Evolutionary conservation across 2,888 invertebrate genomes (phyloP).

Genomic region (Brenthis daphne): DNA sequence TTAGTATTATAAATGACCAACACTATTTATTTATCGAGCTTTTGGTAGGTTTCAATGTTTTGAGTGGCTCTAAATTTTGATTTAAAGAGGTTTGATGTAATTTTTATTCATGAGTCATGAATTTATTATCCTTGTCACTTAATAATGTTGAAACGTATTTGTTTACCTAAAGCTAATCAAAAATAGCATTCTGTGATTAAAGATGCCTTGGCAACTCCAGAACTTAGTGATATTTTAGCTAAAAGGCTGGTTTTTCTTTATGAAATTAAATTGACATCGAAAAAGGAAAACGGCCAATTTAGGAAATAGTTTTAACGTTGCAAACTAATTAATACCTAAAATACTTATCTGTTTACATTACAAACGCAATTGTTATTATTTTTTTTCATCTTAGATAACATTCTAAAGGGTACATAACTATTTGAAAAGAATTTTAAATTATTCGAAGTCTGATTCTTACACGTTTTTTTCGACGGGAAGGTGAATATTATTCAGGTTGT

Average conservation of each 20-base stretch:
- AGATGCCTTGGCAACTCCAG: slow-evolving; percentile 67
- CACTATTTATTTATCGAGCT: slow-evolving; percentile 44
- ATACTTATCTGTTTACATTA: background rate
- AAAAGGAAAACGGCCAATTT: slow-evolving; percentile 44
- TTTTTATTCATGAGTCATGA: slow-evolving; percentile 29
- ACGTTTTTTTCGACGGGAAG: slow-evolving; percentile 3
- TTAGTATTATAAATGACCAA: slow-evolving; percentile 51
- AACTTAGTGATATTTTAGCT: slow-evolving; percentile 56
- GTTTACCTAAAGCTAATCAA: slow-evolving; percentile 44
- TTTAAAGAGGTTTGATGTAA: background rate
- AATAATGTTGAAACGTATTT: slow-evolving; percentile 31
- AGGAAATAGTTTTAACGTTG: slow-evolving; percentile 46
- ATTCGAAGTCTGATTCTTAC: background rate
- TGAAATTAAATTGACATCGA: slow-evolving; percentile 32
- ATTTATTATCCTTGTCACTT: slow-evolving; percentile 44
- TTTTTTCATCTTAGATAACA: background rate
- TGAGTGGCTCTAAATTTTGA: slow-evolving; percentile 42
- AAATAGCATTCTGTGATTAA: slow-evolving; percentile 71
- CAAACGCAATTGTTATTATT: background rate
- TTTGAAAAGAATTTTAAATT: background rate
- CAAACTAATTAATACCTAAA: slow-evolving; percentile 8
- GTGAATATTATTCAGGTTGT: background rate
- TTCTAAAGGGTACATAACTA: background rate
- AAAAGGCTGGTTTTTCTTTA: slow-evolving; percentile 53
- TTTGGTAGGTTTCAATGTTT: slow-evolving; percentile 30